phyloP scores from a whole-genome alignment of 2,888 invertebrate genomes.

The Athalia cordata region DNA sequence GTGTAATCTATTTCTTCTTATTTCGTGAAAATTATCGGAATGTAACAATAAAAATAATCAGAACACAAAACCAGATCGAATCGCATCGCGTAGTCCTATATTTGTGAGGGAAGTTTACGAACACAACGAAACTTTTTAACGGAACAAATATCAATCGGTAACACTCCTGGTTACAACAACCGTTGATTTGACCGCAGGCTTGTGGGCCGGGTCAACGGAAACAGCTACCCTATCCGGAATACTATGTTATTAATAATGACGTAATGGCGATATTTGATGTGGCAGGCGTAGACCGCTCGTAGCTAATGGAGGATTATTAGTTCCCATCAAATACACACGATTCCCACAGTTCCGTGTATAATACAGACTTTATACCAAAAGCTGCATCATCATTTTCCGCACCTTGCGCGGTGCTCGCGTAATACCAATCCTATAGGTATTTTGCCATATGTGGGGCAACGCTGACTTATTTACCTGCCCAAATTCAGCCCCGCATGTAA shows the following conservation, averaged over 20 bases:
- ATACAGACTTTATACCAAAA: not conserved
- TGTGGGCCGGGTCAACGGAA: constrained; percentile 17
- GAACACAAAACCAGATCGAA: not conserved
- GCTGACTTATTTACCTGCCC: too few species aligned
- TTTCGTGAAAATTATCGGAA: too few species aligned
- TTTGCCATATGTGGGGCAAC: too few species aligned
- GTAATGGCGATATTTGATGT: constrained; percentile 33
- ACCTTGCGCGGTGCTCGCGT: too few species aligned
- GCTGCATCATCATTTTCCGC: too few species aligned
- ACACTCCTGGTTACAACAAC: constrained; percentile 30
- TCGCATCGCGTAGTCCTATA: not conserved
- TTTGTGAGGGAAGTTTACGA: not conserved
- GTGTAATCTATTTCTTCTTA: too few species aligned
- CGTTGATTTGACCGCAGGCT: constrained; percentile 16
- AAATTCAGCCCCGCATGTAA: too few species aligned
- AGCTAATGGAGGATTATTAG: constrained; percentile 39
- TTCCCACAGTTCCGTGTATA: constrained; percentile 8
- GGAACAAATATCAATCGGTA: constrained; percentile 32
- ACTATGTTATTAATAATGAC: constrained; percentile 41
- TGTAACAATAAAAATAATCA: not conserved
- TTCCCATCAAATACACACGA: constrained; percentile 43
- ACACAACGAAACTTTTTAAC: not conserved
- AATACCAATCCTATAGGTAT: too few species aligned
- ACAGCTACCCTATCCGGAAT: constrained; percentile 26
- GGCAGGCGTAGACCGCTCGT: constrained; percentile 30